phyloP scores from a whole-genome alignment of 1,140 invertebrate genomes.

The Chelonus insularis region DNA sequence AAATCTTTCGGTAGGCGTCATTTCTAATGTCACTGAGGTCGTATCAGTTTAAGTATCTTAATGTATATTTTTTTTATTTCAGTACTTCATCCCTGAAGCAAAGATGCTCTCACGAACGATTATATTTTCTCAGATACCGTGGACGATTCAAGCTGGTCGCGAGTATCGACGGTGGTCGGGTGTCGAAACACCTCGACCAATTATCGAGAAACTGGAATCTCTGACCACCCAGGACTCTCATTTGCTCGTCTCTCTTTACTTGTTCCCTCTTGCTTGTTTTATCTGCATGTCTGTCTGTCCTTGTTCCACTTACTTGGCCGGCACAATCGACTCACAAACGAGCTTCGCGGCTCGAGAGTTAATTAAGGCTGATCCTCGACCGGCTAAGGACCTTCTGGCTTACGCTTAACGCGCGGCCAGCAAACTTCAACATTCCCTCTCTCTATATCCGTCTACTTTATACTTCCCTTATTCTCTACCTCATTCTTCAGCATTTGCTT shows the following conservation, averaged over 20 bases:
- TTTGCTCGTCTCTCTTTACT: constrained; percentile 16
- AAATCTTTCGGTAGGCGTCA: constrained; percentile 26
- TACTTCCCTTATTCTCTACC: background rate
- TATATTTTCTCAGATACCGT: constrained; percentile 14
- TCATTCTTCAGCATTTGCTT: background rate
- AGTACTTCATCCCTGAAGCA: background rate
- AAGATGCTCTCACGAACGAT: constrained; percentile 4
- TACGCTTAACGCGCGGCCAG: constrained; percentile 38
- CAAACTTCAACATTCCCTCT: constrained; percentile 33
- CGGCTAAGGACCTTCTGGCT: constrained; percentile 53
- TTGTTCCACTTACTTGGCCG: constrained; percentile 12
- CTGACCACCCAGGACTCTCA: constrained; percentile 49
- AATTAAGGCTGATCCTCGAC: constrained; percentile 57
- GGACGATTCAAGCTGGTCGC: constrained; percentile 8
- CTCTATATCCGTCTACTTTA: background rate
- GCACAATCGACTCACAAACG: constrained; percentile 46
- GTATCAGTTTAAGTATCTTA: constrained; percentile 28
- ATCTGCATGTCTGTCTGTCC: constrained; percentile 10
- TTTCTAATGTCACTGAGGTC: constrained; percentile 27
- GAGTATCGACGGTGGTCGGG: constrained; percentile 49
- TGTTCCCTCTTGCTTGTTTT: constrained; percentile 28
- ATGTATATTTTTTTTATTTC: background rate
- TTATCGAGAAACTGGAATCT: constrained; percentile 62
- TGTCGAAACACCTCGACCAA: constrained; percentile 62
- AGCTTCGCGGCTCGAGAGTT: constrained; percentile 53